Base-by-base conservation (phyloP, 2,888 invertebrate species). In the Macaria liturata region DNA sequence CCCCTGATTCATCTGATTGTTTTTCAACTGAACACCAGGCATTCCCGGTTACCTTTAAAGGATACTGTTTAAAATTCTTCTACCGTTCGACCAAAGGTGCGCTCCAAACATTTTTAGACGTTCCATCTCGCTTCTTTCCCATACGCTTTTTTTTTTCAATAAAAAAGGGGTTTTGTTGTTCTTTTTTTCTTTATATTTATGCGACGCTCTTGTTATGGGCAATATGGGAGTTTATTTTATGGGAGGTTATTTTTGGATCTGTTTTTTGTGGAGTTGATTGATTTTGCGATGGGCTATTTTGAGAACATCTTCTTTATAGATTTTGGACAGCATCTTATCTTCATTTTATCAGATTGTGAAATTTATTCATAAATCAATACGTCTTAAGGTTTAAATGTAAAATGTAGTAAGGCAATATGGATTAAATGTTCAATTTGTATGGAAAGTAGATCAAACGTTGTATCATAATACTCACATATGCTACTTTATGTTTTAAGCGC, bases 51-150 rank as follows among this genome's bases (percentile, higher is more conserved):
- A 73, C 85, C 88, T 76, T 84, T 79, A 79, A 83, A 82, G 85
- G 82, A 78, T 76, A 74, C 84, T 89, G 74, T 80, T 91, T 90
- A 81, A 89, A 85, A 91, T 91, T 90, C 91, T 86, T 62, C 75
- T 81, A 83, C 76, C 86, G 91, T 88, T 78, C 75, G 55, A 64
- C 56, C 66, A 67, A 72, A 79, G 79, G 78, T 80, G 84, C 84
- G 80, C 75, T 83, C 84, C 83, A 63, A 76, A 86, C 87, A 90
- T 90, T 81, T 84, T 88, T 86, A 80, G 84, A 85, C 85, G 88
- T 88, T 76, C 82, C 71, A 71, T 72, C 74, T 73, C 70, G 78
- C 46, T 59, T 74, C 76, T 78, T 86, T 86, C 88, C 83, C 86
- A 86, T 80, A 74, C 71, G 57, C 69, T 81, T 84, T 86, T 83